Base-by-base conservation (phyloP, 2,797 vertebrate genomes). In the Smutsia temminckii region DNA sequence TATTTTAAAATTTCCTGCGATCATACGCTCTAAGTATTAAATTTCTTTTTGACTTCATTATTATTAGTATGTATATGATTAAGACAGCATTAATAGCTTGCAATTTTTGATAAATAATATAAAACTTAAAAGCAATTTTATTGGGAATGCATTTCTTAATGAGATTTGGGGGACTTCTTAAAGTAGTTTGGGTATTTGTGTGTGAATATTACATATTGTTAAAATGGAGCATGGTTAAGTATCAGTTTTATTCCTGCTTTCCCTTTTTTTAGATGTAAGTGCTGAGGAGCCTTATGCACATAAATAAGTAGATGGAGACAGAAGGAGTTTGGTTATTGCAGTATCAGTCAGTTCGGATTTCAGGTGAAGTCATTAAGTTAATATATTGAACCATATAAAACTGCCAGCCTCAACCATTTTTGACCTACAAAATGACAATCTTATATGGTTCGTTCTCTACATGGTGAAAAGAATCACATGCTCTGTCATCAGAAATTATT, bases 61-160 rank as follows among this genome's bases (percentile, higher is more conserved):
- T 59, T 17, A 51, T 74, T 91, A 78, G 23, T 69, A 75, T 66
- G 8, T 88, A 84, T 49, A 49, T 72, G 21, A 57, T 84, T 72
- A 78, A 72, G 49, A n/a, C 32, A 34, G 37, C 59, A 79, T 84
- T 68, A 68, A 79, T 55, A 66, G 57, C 32, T 81, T 75, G 61
- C 0, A 84, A 2, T 37, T 81, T 89, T 93, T 59, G 14, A 75
- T 53, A 63, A 86, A 71, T 42, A 63, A 69, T 91, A 69, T 40
- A 84, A 92, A 88, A 64, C 49, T 42, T 86, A 79, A 88, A 91
- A 72, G 34, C 49, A 84, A 9, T 49, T 94, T 77, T 51, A 49
- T 72, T 77, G 5, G 34, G 83, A 83, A 68, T 92, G 25, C 27
- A 55, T 78, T 86, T 94, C 78, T 84, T 91, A 88, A 21, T 87